These are phyloP conservation scores for Neomorphus geoffroyi DNA, from an alignment of 2,797 vertebrate genomes.

Conservation along the genomic window DNA sequence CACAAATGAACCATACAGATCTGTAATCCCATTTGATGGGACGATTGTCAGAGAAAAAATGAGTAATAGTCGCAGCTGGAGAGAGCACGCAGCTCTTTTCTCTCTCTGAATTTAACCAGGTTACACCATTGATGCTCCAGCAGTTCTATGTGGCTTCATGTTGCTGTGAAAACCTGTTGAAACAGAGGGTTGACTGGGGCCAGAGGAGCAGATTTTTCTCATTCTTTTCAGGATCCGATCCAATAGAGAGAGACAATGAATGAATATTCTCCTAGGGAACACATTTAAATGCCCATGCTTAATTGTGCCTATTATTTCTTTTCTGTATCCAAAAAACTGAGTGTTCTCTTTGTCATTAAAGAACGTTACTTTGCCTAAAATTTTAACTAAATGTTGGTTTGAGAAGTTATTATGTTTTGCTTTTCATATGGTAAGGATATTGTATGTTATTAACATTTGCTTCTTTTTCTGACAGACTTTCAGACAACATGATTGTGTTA, in stretches of 20 bases:
- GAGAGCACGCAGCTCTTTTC: neutral
- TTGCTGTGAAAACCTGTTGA: neutral
- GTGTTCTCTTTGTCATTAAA: neutral
- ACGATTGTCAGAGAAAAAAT: neutral
- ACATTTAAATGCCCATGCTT: neutral
- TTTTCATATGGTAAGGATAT: neutral
- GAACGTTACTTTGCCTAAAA: neutral
- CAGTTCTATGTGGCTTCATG: accelerated
- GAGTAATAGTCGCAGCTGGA: neutral
- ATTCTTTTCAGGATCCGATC: neutral
- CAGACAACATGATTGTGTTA: neutral
- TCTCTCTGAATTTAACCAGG: neutral
- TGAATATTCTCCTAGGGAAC: neutral
- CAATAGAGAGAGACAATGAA: neutral
- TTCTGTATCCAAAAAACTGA: neutral
- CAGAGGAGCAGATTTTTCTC: neutral
- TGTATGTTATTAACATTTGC: neutral
- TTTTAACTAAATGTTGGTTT: neutral
- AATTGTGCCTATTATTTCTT: neutral
- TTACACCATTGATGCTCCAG: neutral
- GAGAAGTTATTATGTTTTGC: neutral
- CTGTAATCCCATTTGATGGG: neutral
- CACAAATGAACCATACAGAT: neutral
- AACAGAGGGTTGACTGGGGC: neutral
- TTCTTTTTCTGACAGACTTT: neutral